phyloP scores from a whole-genome alignment of 2,797 vertebrate species.

The Anableps anableps region DNA sequence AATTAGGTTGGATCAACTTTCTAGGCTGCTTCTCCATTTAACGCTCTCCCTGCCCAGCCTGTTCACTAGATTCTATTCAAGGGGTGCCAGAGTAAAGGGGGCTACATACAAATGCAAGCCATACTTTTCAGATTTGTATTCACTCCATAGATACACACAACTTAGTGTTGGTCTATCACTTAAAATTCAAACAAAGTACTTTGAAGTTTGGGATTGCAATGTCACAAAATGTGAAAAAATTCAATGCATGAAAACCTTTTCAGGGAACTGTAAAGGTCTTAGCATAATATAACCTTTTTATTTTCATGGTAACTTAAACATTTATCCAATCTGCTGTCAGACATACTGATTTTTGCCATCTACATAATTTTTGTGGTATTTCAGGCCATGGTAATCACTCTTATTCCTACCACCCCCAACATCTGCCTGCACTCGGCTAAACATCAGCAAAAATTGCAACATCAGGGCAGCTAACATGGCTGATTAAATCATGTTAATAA shows the following conservation, averaged over 20 bases:
- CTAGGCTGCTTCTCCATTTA: not conserved
- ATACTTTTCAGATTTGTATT: not conserved
- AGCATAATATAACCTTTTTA: not conserved
- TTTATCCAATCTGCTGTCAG: not conserved
- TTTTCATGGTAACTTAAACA: not conserved
- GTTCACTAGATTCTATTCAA: not conserved
- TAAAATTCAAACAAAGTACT: not conserved
- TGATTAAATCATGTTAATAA: conserved; percentile 8
- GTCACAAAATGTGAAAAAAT: not conserved
- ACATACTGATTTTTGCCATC: not conserved
- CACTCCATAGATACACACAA: not conserved
- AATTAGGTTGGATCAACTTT: not conserved
- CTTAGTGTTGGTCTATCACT: not conserved
- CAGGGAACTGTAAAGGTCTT: not conserved
- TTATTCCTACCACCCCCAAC: conserved; percentile 9
- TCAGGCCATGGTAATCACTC: not conserved
- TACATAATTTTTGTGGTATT: not conserved
- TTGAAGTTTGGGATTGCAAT: not conserved
- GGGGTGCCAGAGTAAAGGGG: not conserved
- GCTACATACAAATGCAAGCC: not conserved
- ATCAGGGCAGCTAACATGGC: conserved; percentile 22
- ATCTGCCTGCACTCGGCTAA: conserved; percentile 20
- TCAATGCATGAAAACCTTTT: not conserved
- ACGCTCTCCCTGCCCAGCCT: not conserved
- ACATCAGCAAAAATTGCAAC: conserved; percentile 13